phyloP scores from a whole-genome alignment of 2,888 invertebrate genomes.

The Neria commutata region DNA sequence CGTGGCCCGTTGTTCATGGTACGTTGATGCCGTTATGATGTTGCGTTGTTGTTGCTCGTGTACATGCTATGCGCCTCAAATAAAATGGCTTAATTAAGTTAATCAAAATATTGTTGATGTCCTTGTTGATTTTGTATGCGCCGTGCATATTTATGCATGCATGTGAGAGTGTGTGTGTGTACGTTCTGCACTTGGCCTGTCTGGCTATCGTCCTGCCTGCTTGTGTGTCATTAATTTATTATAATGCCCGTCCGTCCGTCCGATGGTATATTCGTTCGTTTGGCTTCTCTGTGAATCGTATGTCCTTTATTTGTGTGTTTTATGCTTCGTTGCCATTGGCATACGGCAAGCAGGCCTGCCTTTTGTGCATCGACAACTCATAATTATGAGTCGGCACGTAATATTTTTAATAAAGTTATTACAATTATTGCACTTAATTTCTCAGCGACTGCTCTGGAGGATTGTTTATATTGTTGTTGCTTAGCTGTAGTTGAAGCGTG shows the following conservation, averaged over 20 bases:
- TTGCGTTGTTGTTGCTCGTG: slow-evolving; percentile 34
- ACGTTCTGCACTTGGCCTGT: slow-evolving; percentile 8
- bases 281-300: no score
- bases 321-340: no score
- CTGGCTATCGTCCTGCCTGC: not conserved
- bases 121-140: not conserved
- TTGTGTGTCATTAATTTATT: not conserved
- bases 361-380: not conserved
- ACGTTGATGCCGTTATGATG: slow-evolving; percentile 26
- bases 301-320: not conserved
- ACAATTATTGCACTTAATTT: no score
- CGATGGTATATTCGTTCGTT: no score
- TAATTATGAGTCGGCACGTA: slow-evolving; percentile 1
- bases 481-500: no score
- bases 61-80: slow-evolving; percentile 19
- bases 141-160: slow-evolving; percentile 9
- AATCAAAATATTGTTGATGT: slow-evolving; percentile 46
- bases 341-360: not conserved
- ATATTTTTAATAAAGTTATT: not conserved
- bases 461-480: no score
- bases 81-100: slow-evolving; percentile 50
- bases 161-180: slow-evolving; percentile 4
- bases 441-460: no score
- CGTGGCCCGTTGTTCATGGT: not conserved
- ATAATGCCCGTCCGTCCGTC: no score